phyloP scores from a whole-genome alignment of 2,113 vertebrate genomes.

The Glaucomys volans region DNA sequence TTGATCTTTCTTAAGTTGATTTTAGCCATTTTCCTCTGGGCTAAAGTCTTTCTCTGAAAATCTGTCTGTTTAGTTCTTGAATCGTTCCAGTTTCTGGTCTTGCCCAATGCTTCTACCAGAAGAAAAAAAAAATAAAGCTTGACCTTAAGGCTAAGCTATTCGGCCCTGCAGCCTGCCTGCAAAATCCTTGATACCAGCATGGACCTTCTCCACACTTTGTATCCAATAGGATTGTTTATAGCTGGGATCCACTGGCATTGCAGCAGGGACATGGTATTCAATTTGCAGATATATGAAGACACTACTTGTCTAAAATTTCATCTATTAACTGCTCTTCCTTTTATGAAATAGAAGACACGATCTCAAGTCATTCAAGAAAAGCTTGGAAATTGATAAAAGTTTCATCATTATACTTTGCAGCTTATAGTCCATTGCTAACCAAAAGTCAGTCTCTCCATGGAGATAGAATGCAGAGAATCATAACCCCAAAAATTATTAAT shows the following conservation, averaged over 20 bases:
- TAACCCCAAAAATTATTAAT: neutral
- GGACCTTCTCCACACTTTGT: neutral
- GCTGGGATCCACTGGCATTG: neutral
- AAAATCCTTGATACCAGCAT: neutral
- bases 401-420: neutral
- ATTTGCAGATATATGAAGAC: neutral
- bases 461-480: neutral
- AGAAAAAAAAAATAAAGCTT: neutral
- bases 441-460: neutral
- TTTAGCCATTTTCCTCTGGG: neutral
- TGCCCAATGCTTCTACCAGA: neutral
- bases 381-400: neutral
- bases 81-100: neutral
- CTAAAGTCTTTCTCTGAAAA: neutral
- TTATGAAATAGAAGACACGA: neutral
- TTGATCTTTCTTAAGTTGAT: neutral
- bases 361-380: neutral
- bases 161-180: neutral
- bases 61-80: neutral
- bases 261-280: neutral
- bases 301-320: neutral
- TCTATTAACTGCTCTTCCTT: neutral
- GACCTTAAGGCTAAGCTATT: neutral
- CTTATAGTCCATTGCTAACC: neutral
- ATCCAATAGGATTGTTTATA: neutral